Evolutionary conservation across 2,797 vertebrate genomes (phyloP), one percentile per base, ranked within the genome.

Genomic region (Hemitrygon akajei): DNA sequence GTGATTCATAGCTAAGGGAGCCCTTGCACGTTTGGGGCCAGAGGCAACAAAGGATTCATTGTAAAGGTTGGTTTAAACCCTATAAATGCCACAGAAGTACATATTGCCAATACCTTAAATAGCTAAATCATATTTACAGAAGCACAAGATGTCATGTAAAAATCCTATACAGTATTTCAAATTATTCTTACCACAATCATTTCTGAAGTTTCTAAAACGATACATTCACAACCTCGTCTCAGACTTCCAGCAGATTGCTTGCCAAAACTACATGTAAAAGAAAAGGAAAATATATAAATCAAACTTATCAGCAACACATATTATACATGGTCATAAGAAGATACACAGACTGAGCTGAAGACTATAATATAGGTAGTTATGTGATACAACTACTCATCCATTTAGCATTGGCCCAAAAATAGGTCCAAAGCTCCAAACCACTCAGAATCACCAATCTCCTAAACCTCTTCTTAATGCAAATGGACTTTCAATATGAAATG

Each of bases 181-280:
- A 94, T 37, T 82, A 79, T 95, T 94, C 98, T 98, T 97, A 99
- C 98, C 98, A 99, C 98, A 96, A 99, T 99, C 98, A 99, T 99
- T 97, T 99, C 98, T 96, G 98, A 99, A 94, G 98, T 98, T 95
- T 99, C 98, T 96, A 99, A 95, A 94, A 98, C 98, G 97, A 99
- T 98, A 96, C 98, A 99, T 96, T 99, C 98, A 95, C 98, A 99
- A 96, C 98, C 98, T 96, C 98, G 96, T 95, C 98, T 86, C 40
- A 94, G 69, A 71, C 87, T 97, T 95, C 98, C 98, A 95, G 98
- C 98, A 96, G 98, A 97, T 97, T 99, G 98, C 96, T 97, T 98
- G 96, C 98, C 98, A 97, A 99, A 99, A 96, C 98, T 99, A 95
- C 69, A 92, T 94, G 96, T 80, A 95, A n/a, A 34, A 91, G 22